Evolutionary conservation across 2,888 invertebrate species (phyloP).

Genomic region (Andrena chrysosceles): DNA sequence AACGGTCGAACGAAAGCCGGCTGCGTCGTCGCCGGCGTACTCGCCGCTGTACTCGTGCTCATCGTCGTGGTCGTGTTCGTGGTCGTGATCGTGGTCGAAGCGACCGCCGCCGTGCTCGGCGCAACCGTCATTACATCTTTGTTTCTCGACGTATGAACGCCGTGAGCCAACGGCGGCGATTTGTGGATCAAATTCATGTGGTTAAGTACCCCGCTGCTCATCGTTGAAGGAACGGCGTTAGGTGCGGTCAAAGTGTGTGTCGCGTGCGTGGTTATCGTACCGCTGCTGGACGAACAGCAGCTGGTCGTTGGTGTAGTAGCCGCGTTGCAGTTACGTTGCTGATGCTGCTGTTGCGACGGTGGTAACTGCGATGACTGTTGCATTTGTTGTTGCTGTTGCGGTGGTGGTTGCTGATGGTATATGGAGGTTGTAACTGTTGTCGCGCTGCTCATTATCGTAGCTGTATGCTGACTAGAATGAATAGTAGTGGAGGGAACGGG

Average conservation of each 20-base stretch:
- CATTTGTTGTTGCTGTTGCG: slow-evolving; percentile 30
- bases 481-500: slow-evolving; percentile 77
- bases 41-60: slow-evolving; percentile 51
- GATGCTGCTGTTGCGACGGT: slow-evolving; percentile 50
- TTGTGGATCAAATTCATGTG: slow-evolving; percentile 69
- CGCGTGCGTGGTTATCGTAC: slow-evolving; percentile 84
- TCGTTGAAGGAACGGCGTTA: slow-evolving; percentile 60
- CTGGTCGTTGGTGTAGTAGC: slow-evolving; percentile 83
- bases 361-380: slow-evolving; percentile 26
- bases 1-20: slow-evolving; percentile 83
- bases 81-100: slow-evolving; percentile 56
- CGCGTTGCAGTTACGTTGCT: slow-evolving; percentile 46
- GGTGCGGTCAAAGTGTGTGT: slow-evolving; percentile 73
- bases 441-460: slow-evolving; percentile 75
- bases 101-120: slow-evolving; percentile 47
- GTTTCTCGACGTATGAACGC: slow-evolving; percentile 66
- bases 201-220: slow-evolving; percentile 61
- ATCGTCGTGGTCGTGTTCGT: slow-evolving; percentile 41
- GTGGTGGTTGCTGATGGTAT: slow-evolving; percentile 68
- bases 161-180: slow-evolving; percentile 70
- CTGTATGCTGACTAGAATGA: slow-evolving; percentile 83
- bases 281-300: slow-evolving; percentile 84
- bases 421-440: slow-evolving; percentile 71
- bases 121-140: slow-evolving; percentile 64
- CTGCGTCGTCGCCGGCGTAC: slow-evolving; percentile 66